A percentile compares a stretch with the other conserved stretches of the same genome.
Conservation (phyloP, 2,113 vertebrate genomes). For the Probosciger aterrimus region DNA sequence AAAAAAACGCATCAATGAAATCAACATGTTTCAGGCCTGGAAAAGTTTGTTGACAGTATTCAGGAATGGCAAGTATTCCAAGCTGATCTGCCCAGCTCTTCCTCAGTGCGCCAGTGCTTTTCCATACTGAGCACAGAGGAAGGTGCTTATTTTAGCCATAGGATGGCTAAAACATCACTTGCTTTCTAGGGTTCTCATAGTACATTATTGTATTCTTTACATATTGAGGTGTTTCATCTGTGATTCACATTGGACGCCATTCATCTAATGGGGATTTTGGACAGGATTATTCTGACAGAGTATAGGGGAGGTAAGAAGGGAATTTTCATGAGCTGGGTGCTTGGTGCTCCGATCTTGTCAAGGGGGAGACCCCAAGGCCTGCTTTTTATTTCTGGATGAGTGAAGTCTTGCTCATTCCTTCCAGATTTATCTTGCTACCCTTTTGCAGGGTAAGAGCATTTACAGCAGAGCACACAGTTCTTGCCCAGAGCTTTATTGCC, state of each 20-base stretch:
- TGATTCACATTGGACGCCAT: background rate
- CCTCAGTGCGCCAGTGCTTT: background rate
- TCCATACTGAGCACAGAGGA: background rate
- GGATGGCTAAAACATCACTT: background rate
- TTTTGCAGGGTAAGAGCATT: background rate
- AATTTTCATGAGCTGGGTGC: background rate
- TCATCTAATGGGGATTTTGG: background rate
- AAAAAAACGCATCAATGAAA: background rate
- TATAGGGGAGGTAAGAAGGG: background rate
- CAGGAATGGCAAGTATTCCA: background rate
- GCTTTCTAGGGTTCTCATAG: background rate
- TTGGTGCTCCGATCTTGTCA: background rate
- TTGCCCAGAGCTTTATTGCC: background rate
- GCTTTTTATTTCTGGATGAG: background rate
- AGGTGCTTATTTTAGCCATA: background rate
- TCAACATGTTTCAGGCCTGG: background rate
- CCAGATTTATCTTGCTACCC: background rate
- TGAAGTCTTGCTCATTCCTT: background rate
- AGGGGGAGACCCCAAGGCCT: background rate
- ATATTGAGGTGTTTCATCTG: background rate
- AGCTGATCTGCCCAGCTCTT: background rate
- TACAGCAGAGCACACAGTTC: slow-evolving; percentile 1
- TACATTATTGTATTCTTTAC: background rate
- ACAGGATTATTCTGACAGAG: background rate
- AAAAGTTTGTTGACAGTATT: background rate